Base-by-base conservation (phyloP, 2,888 invertebrate genomes). In the Cosmorhoe ocellata region DNA sequence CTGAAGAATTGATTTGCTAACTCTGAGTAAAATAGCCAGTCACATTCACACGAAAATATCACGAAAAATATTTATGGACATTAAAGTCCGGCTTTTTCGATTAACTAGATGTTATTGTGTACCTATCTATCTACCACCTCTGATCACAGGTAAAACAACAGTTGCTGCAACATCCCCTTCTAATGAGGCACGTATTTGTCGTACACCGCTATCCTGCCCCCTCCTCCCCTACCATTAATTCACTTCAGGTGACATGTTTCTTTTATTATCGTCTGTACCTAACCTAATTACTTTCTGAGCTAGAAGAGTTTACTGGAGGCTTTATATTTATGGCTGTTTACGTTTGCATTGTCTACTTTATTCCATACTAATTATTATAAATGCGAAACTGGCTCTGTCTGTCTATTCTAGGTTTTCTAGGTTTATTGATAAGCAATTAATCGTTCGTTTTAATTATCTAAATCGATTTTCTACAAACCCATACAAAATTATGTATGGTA, bases 141-240 rank as follows among this genome's bases (percentile, higher is more conserved):
- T 32, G 31, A 40, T 40, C 41, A 36, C 18, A 34, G 31, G 31
- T n/a, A 32, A 30, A 12, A 11, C 24, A 37, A 37, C 40, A 43
- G 45, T 41, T 22, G 30, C 10, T 13, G 34, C 8, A 12, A 27
- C 36, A 30, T 37, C 60, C 48, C 40, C 46, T 32, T 43, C 56
- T 61, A 59, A 61, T 61, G 57, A 61, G 58, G 47, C 51, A 55
- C 46, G 55, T 53, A 53, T 48, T 51, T 48, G 10, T 26, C 26
- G 24, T 36, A 10, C 24, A 12, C 26, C 11, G 3, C 47, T 47
- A 53, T 49, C 52, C 51, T 44, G n/a, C n/a, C n/a, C n/a, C n/a
- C 37, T 2, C 43, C 24, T 33, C 18, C 53, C 43, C 53, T 24
- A 12, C 47, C 48, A 53, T 53, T 45, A 48, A 44, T 53, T 48